These are phyloP conservation scores for Oscheius sp. DNA, from an alignment of 2,888 invertebrate genomes.

Conservation along the genomic window DNA sequence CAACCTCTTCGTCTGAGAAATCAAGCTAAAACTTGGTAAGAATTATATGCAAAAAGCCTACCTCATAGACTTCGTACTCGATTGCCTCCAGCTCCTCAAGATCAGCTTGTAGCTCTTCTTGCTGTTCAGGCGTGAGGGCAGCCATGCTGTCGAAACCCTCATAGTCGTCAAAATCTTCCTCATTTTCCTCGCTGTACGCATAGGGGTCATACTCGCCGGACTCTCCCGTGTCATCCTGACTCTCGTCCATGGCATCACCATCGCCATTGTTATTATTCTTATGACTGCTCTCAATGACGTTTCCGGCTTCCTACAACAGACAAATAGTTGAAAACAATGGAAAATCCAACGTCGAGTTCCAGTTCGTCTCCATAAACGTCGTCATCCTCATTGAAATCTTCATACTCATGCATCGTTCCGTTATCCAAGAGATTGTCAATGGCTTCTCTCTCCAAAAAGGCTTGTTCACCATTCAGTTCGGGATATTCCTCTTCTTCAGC, in stretches of 20 bases:
- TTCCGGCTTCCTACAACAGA: slow-evolving; percentile 7
- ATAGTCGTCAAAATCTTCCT: slow-evolving; percentile 22
- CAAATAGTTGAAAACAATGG: neutral
- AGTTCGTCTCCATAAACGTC: slow-evolving; percentile 26
- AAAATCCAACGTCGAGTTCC: slow-evolving; percentile 16
- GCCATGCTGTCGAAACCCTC: slow-evolving; percentile 4
- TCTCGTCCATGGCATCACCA: neutral
- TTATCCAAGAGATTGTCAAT: slow-evolving; percentile 18
- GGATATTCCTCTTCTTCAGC: slow-evolving; percentile 29
- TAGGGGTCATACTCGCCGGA: slow-evolving; percentile 17
- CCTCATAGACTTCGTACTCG: slow-evolving; percentile 17
- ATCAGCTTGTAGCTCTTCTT: slow-evolving; percentile 34
- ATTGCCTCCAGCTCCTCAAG: slow-evolving; percentile 34
- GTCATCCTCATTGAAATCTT: slow-evolving; percentile 24
- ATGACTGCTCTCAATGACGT: slow-evolving; percentile 11
- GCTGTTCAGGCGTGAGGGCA: slow-evolving; percentile 1
- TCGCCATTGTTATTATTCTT: neutral
- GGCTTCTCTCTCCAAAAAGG: slow-evolving; percentile 22
- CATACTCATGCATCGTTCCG: slow-evolving; percentile 1
- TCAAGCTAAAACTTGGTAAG: slow-evolving; percentile 10
- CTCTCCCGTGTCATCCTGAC: slow-evolving; percentile 1
- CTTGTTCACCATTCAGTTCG: slow-evolving; percentile 28
- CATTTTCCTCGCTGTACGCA: slow-evolving; percentile 6
- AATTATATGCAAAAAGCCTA: neutral
- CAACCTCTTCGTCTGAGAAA: slow-evolving; percentile 20